phyloP scores from a whole-genome alignment of 2,888 invertebrate genomes.

The Amphimallon solstitiale region DNA sequence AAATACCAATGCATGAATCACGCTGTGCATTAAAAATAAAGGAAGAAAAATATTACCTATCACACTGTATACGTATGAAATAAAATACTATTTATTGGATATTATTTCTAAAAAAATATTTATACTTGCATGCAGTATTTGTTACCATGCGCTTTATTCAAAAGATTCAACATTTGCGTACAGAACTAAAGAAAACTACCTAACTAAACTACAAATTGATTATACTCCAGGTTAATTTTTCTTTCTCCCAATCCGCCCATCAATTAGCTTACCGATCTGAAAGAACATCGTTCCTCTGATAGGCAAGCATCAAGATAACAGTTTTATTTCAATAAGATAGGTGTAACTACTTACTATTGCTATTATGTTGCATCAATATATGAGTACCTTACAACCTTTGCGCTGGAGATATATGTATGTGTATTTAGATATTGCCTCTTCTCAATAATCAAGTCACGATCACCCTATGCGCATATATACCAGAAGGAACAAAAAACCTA shows the following conservation, averaged over 20 bases:
- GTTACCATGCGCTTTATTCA: background rate
- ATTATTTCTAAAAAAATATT: background rate
- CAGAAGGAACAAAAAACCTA: background rate
- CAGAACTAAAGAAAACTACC: too few species aligned
- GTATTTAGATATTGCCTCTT: background rate
- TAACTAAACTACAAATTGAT: background rate
- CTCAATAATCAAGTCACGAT: slow-evolving; percentile 25
- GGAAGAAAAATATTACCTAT: too few species aligned
- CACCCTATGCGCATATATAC: slow-evolving; percentile 6
- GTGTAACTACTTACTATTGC: slow-evolving; percentile 15
- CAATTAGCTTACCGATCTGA: slow-evolving; percentile 28
- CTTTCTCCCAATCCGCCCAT: slow-evolving; percentile 24
- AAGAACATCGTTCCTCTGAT: slow-evolving; percentile 17
- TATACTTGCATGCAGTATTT: background rate
- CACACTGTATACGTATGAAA: too few species aligned
- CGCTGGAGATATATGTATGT: background rate
- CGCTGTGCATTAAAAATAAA: too few species aligned
- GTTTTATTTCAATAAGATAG: slow-evolving; percentile 32
- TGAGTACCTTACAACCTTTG: too few species aligned
- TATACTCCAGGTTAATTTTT: background rate
- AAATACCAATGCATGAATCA: too few species aligned
- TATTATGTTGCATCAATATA: background rate
- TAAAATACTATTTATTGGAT: too few species aligned
- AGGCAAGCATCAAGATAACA: slow-evolving; percentile 25
- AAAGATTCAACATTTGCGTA: too few species aligned